A percentile compares a stretch with the other conserved stretches of the same genome.
Evolutionary conservation across 1,140 invertebrate genomes (phyloP).

Genomic region (Drosophila nikananu): DNA sequence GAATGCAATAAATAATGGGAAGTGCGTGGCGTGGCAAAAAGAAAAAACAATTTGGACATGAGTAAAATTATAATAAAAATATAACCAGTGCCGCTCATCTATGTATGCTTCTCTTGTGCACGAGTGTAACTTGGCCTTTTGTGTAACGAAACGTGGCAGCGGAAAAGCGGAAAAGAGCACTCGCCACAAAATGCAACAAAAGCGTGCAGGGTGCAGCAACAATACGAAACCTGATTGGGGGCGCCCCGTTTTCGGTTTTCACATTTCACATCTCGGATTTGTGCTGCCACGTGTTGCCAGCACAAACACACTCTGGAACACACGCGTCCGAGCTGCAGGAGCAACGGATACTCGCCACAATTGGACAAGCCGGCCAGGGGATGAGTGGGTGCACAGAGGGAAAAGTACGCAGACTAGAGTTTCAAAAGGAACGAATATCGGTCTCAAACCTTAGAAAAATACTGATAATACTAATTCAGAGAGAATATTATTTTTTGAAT

Average conservation of each 20-base stretch:
- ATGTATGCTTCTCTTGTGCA: slow-evolving; percentile 17
- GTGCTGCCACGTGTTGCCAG: slow-evolving; percentile 76
- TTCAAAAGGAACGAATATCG: not conserved
- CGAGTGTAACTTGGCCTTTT: slow-evolving; percentile 40
- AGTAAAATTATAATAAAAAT: slow-evolving; percentile 12
- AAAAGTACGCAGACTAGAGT: not conserved
- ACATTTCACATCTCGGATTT: slow-evolving; percentile 37
- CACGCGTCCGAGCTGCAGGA: slow-evolving; percentile 41
- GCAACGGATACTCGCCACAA: slow-evolving; percentile 46
- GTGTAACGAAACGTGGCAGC: slow-evolving; percentile 55
- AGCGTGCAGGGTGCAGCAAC: slow-evolving; percentile 49
- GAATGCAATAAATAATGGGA: slow-evolving; percentile 58
- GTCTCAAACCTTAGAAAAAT: no score
- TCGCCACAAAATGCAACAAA: slow-evolving; percentile 42
- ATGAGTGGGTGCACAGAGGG: not conserved
- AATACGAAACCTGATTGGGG: slow-evolving; percentile 41
- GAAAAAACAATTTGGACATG: slow-evolving; percentile 13
- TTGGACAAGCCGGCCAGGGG: slow-evolving; percentile 19
- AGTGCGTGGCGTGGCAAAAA: slow-evolving; percentile 46
- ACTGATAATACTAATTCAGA: no score
- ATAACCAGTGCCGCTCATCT: not conserved
- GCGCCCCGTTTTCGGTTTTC: slow-evolving; percentile 14
- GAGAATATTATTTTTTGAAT: not conserved
- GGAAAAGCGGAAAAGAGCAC: slow-evolving; percentile 46
- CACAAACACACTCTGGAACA: slow-evolving; percentile 40